A percentile compares a stretch with the other conserved stretches of the same genome.
These are phyloP conservation scores for Chiloscyllium punctatum DNA, from an alignment of 2,797 vertebrate species.

Conservation along the genomic window DNA sequence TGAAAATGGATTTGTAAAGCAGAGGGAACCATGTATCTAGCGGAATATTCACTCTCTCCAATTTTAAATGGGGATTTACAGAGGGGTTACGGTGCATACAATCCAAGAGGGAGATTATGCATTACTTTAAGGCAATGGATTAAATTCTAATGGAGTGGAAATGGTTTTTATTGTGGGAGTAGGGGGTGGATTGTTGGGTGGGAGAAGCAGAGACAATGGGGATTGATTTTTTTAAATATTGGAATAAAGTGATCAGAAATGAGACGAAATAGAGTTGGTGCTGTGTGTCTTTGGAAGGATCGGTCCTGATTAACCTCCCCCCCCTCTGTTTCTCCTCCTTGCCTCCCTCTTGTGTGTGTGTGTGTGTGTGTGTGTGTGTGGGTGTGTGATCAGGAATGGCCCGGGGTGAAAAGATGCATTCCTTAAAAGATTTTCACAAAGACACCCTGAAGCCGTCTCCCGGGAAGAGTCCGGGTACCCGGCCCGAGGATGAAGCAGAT, in stretches of 20 bases:
- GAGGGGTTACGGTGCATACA: neutral
- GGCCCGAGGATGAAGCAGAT: conserved; percentile 92
- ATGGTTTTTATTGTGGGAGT: neutral
- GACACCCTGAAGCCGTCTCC: conserved; percentile 96
- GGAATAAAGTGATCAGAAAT: no score
- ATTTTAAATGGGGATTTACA: neutral
- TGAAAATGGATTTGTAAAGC: no score
- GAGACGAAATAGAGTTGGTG: conserved; percentile 43
- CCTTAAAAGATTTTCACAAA: conserved; percentile 97
- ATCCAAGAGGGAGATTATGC: neutral
- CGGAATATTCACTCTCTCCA: no score
- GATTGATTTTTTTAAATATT: no score
- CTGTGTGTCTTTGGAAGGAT: neutral
- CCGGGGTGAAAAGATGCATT: conserved; percentile 95
- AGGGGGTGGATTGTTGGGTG: neutral
- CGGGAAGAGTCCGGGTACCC: conserved; percentile 89
- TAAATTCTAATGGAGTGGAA: neutral
- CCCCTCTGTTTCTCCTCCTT: neutral
- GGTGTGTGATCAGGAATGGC: conserved; percentile 66
- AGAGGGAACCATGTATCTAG: no score
- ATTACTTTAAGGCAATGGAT: neutral
- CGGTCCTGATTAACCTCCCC: neutral
- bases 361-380: neutral
- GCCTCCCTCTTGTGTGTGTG: neutral
- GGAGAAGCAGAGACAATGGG: neutral